Evolutionary conservation across 2,113 vertebrate genomes (phyloP), one percentile per base, ranked within the genome.

Genomic region (Lampris incognitus): DNA sequence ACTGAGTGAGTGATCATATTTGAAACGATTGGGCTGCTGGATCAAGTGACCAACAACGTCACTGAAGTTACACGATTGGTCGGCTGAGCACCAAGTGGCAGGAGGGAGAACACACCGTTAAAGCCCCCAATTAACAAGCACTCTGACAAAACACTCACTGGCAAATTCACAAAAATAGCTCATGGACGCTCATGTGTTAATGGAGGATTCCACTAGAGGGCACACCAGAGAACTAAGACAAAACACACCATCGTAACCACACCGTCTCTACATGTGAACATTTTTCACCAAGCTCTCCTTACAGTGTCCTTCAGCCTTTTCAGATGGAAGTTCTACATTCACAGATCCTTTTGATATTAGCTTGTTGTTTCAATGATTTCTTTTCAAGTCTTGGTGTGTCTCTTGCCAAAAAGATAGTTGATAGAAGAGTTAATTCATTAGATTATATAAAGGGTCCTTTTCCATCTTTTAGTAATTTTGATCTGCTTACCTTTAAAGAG

Each of bases 301-400:
- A 5, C 9, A 56, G 5, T 56, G n/a, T 56, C n/a, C 54, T 24
- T 56, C 54, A 56, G 5, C 54, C n/a, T 56, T 56, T 56, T 11
- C 9, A 56, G 54, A 56, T 56, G 54, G 54, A 56, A 56, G 54
- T 11, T 56, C 54, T 24, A 13, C 54, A 5, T 13, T 56, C 9
- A 56, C 54, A 11, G 54, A 56, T 56, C 54, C 54, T 10, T 56
- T 56, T 56, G 10, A 56, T 56, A 56, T 24, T 56, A 56, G 54
- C 54, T 13, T 56, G 5, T 24, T 11, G 54, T 11, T 56, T 11
- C 4, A 2, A 24, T 24, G 24, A 24, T 24, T 24, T 24, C 24
- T 56, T 9, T 24, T 11, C 9, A 56, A 13, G 54, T 24, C 4
- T 56, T 56, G 54, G 54, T 56, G n/a, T 13, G 5, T 11, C 9